A percentile compares a stretch with the other conserved stretches of the same genome.
Conservation (phyloP, 2,797 vertebrate genomes). For the Hephaestus fuliginosus region DNA sequence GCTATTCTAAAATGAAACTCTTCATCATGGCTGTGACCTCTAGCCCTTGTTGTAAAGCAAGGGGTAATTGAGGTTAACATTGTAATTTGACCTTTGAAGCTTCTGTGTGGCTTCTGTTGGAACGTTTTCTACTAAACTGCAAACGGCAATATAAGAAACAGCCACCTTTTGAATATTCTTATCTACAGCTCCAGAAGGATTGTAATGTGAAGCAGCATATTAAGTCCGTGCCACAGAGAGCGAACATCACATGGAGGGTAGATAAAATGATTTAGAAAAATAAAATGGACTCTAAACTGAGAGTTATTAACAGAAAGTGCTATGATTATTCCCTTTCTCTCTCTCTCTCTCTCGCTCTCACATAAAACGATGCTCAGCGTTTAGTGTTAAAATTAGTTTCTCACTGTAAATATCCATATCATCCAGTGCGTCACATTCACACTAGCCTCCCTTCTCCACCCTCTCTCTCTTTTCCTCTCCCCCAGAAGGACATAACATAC, state of each 20-base stretch:
- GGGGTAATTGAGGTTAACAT: conserved; percentile 80
- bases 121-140: conserved; percentile 45
- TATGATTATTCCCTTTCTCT: conserved; percentile 13
- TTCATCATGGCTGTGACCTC: conserved; percentile 64
- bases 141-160: conserved; percentile 46
- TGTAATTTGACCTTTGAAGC: conserved; percentile 68
- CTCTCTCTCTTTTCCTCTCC: not conserved
- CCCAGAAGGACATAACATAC: conserved; percentile 33
- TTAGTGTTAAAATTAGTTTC: conserved; percentile 35
- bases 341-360: conserved; percentile 10
- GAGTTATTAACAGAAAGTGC: conserved; percentile 9
- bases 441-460: not conserved
- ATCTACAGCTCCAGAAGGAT: conserved; percentile 65
- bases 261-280: conserved; percentile 40
- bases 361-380: conserved; percentile 18
- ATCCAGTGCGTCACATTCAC: conserved; percentile 12
- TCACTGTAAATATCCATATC: conserved; percentile 36
- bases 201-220: conserved; percentile 44
- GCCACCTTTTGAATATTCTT: conserved; percentile 65
- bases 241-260: conserved; percentile 35
- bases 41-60: conserved; percentile 54
- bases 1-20: conserved; percentile 62
- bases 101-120: conserved; percentile 32
- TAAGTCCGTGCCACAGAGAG: conserved; percentile 33
- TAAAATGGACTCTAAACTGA: conserved; percentile 35